Evolutionary conservation across 1,140 invertebrate genomes (phyloP).

Genomic region (Drosophila arizonae): DNA sequence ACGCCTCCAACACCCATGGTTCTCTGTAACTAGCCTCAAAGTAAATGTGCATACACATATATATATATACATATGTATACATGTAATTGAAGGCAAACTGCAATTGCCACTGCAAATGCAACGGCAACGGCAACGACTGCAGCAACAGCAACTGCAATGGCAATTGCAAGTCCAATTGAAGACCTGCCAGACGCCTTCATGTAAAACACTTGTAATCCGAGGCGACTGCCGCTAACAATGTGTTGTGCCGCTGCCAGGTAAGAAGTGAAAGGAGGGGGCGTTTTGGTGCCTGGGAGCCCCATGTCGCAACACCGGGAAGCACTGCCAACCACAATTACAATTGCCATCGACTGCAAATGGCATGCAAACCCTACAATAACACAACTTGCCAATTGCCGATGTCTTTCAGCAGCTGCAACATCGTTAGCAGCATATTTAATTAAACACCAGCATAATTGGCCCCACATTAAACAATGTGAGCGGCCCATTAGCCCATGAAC

Average conservation of each 20-base stretch:
- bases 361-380: constrained; percentile 38
- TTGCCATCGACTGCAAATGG: constrained; percentile 49
- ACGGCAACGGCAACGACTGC: too few relatives aligned
- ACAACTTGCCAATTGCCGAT: constrained; percentile 24
- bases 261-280: constrained; percentile 8
- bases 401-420: constrained; percentile 31
- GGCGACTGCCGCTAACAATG: constrained; percentile 60
- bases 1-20: constrained; percentile 21
- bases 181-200: constrained; percentile 42
- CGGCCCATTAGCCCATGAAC: constrained; percentile 40
- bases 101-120: background rate
- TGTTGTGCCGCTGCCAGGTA: constrained; percentile 43
- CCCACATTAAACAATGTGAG: constrained; percentile 47
- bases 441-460: constrained; percentile 57
- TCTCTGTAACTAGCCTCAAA: constrained; percentile 17
- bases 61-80: background rate
- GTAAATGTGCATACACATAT: constrained; percentile 26
- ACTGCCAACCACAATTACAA: constrained; percentile 27
- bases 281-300: constrained; percentile 24
- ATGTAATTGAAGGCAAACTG: constrained; percentile 21
- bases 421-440: constrained; percentile 55
- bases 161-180: constrained; percentile 51
- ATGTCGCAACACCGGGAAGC: constrained; percentile 24
- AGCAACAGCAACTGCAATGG: constrained; percentile 17
- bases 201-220: constrained; percentile 72